phyloP scores from a whole-genome alignment of 30 jellyfish, hydroid and myxozoan species.

The Mastigias papua region DNA sequence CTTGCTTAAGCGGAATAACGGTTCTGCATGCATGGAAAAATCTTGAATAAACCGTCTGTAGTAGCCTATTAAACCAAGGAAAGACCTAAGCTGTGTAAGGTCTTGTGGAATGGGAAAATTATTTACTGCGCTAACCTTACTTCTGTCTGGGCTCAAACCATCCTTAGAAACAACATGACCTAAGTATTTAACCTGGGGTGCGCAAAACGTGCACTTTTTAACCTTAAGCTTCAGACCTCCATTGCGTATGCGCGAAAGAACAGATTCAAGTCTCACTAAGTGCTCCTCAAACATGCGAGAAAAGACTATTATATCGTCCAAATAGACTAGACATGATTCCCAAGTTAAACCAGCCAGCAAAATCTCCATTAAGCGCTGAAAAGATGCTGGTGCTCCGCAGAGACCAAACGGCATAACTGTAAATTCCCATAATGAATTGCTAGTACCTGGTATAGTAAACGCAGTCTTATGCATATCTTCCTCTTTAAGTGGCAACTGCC shows the following conservation, averaged over 20 bases:
- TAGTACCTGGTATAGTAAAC: constrained; percentile 26
- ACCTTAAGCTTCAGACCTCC: constrained; percentile 52
- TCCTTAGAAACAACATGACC: constrained; percentile 68
- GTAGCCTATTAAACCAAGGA: constrained; percentile 67
- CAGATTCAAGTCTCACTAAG: constrained; percentile 18
- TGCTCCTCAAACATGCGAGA: constrained; percentile 68
- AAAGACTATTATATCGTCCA: constrained; percentile 64
- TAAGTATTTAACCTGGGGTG: constrained; percentile 39
- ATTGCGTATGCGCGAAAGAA: constrained; percentile 30
- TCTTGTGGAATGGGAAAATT: constrained; percentile 61
- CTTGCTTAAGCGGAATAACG: constrained; percentile 45
- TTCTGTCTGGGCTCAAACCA: constrained; percentile 52
- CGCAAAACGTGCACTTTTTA: constrained; percentile 56
- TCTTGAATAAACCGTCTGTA: constrained; percentile 61
- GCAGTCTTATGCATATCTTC: constrained; percentile 65
- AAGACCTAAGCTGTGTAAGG: constrained; percentile 55
- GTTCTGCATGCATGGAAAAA: constrained; percentile 55
- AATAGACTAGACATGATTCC: constrained; percentile 61
- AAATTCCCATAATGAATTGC: not conserved
- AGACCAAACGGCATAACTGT: constrained; percentile 70
- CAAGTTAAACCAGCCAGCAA: constrained; percentile 53
- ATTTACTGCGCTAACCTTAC: constrained; percentile 33
- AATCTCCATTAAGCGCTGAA: constrained; percentile 68
- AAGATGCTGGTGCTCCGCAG: constrained; percentile 74
- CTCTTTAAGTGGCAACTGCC: constrained; percentile 67